Base-by-base conservation (phyloP, 92 coral and sea anemone genomes). In the Ricordea florida region DNA sequence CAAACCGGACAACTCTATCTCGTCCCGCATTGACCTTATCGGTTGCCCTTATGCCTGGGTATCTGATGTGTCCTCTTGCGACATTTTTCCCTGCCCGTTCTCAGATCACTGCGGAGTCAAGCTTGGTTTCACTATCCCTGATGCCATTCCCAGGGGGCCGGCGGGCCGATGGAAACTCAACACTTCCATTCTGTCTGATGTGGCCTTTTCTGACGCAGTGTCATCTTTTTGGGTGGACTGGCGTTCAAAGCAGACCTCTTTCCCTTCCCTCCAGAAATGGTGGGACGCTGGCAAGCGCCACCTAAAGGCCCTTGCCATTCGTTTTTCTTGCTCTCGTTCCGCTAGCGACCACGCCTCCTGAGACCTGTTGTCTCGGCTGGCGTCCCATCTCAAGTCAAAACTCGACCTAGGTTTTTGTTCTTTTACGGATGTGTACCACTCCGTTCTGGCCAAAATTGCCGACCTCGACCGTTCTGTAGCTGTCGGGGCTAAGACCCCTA, bases 261-360 rank as follows among this genome's bases (percentile, higher is more conserved):
- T 35, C 52, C 2, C 9, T 11, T 43, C 71, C 16, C 28, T 40
- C 0, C 35, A 5, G 0, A 42, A 49, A 1, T 80, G 87, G 92
- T 81, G 87, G 87, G 92, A 81, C 63, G 10, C 18, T 0, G 84
- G 79, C 11, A 86, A 86, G 23, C 16, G 13, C 0, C 27, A 42
- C 2, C 24, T 64, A 11, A 72, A 57, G 3, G 72, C 46, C 8
- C 27, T 51, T 20, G 33, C 79, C 0, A 32, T 47, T 1, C 15
- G 14, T 3, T 6, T 11, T 11, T 59, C 33, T 37, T 10, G 23
- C 1, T 17, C 18, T 10, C 31, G 37, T 3, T 4, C 27, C 0
- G 10, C 6, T 1, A 0, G 0, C 0, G 7, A 16, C 0, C 6
- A 23, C 0, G 11, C 10, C 3, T 5, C 10, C 37, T 6, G 16